phyloP scores from a whole-genome alignment of 2,888 invertebrate species.

The Calephelis perditalis region DNA sequence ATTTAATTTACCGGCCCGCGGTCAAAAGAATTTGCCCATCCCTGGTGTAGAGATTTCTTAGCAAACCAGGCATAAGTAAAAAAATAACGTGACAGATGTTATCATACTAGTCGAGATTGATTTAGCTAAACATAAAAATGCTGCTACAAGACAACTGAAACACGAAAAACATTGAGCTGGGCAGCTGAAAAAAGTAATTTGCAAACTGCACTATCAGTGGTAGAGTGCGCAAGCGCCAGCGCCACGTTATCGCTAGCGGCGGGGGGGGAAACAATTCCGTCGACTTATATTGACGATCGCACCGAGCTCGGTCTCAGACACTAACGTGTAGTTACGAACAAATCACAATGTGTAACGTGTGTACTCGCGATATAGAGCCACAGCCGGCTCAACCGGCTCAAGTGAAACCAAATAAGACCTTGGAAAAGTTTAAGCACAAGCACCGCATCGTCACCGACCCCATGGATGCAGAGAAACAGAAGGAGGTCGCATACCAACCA shows the following conservation, averaged over 20 bases:
- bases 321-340: slow-evolving; percentile 21
- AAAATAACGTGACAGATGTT: too few relatives aligned
- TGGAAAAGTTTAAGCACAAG: slow-evolving; percentile 65
- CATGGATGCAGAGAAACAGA: slow-evolving; percentile 48
- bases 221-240: slow-evolving; percentile 27
- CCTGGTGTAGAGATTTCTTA: too few relatives aligned
- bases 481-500: slow-evolving; percentile 60
- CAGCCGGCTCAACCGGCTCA: slow-evolving; percentile 34
- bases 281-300: slow-evolving; percentile 57
- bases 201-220: slow-evolving; percentile 28
- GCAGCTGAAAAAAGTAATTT: too few relatives aligned
- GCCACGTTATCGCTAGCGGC: slow-evolving; percentile 32
- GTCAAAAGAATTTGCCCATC: too few relatives aligned
- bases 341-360: slow-evolving; percentile 63
- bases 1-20: too few relatives aligned
- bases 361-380: slow-evolving; percentile 49
- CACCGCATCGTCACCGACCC: slow-evolving; percentile 66
- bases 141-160: too few relatives aligned
- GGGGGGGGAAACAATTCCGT: slow-evolving; percentile 50
- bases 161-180: too few relatives aligned
- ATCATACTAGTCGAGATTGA: too few relatives aligned
- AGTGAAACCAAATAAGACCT: slow-evolving; percentile 36
- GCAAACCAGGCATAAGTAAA: too few relatives aligned
- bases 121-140: too few relatives aligned
- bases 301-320: slow-evolving; percentile 27